A percentile compares a stretch with the other conserved stretches of the same genome.
Evolutionary conservation across 1,140 invertebrate species (phyloP).

Genomic region (Solenopsis fugax): DNA sequence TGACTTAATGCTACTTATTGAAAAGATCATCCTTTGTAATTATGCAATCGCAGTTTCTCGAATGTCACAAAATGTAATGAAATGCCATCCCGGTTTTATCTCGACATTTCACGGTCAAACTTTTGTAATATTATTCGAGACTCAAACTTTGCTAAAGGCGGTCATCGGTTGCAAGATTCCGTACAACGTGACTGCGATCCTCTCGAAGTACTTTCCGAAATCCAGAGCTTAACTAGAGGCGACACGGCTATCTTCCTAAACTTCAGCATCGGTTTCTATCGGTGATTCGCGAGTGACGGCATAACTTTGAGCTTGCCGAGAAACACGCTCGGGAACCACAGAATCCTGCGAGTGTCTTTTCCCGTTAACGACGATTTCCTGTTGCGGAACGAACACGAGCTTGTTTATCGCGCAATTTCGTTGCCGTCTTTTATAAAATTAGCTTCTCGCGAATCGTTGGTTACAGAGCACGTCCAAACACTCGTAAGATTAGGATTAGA

Average conservation of each 20-base stretch:
- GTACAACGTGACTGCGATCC: slow-evolving; percentile 33
- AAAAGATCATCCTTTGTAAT: neutral
- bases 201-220: slow-evolving; percentile 47
- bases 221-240: slow-evolving; percentile 26
- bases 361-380: slow-evolving; percentile 29
- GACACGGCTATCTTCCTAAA: slow-evolving; percentile 40
- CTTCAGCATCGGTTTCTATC: slow-evolving; percentile 34
- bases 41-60: neutral
- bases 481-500: neutral
- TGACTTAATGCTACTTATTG: neutral
- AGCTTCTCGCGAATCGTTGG: neutral
- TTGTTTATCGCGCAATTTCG: slow-evolving; percentile 8
- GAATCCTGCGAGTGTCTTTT: neutral
- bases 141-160: neutral
- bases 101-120: slow-evolving; percentile 6
- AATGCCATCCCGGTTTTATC: neutral
- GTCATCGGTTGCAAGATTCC: slow-evolving; percentile 31
- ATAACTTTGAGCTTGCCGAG: slow-evolving; percentile 34
- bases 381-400: neutral
- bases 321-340: slow-evolving; percentile 4
- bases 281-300: slow-evolving; percentile 6
- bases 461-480: neutral
- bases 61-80: neutral
- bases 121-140: slow-evolving; percentile 30
- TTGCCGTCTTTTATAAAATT: slow-evolving; percentile 17